Evolutionary conservation across 2,113 vertebrate species (phyloP), one percentile per base, ranked within the genome.

Genomic region (Nothoprocta perdicaria): DNA sequence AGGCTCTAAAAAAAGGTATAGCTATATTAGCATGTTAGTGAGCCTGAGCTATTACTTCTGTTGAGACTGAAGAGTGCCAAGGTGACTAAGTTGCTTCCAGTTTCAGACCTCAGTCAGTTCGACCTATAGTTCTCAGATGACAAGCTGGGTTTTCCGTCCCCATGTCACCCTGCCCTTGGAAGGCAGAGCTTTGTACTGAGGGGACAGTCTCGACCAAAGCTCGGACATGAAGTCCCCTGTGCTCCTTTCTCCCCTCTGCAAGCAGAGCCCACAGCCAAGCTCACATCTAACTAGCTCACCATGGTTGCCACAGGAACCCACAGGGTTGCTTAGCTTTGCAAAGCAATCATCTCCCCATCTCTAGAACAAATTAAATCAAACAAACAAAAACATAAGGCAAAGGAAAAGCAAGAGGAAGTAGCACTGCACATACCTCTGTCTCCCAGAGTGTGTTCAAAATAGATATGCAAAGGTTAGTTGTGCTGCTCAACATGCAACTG

Each of bases 241-340:
- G 26, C 46, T 82, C 35, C 22, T 22, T 73, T 55, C 53, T 73
- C 26, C 53, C 24, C 21, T 43, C 72, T 26, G 18, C 8, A 82
- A 33, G 72, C 72, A 55, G 17, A 82, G 57, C 48, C 48, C 31
- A 67, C 29, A n/a, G 61, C 14, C 24, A 79, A 86, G 67, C 38
- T 68, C 48, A 10, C 17, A 27, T 91, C 67, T 29, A 82, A 73
- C n/a, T 73, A 61, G 43, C 31, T 50, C 75, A 60, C 52, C 66
- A 4, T 4, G 71, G 10, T 18, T 75, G 52, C 33, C 0, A 0
- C 38, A 82, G 27, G 29, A 81, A 63, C 10, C 17, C 27, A 57
- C 4, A 46, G 13, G 27, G 1, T 4, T 6, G 33, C 38, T 81
- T 31, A 27, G 68, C 89, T 84, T 87, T 57, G 43, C 58, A 61